Evolutionary conservation across 2,888 invertebrate species (phyloP), one percentile per base, ranked within the genome.

Genomic region (Onthophagus sagittarius): DNA sequence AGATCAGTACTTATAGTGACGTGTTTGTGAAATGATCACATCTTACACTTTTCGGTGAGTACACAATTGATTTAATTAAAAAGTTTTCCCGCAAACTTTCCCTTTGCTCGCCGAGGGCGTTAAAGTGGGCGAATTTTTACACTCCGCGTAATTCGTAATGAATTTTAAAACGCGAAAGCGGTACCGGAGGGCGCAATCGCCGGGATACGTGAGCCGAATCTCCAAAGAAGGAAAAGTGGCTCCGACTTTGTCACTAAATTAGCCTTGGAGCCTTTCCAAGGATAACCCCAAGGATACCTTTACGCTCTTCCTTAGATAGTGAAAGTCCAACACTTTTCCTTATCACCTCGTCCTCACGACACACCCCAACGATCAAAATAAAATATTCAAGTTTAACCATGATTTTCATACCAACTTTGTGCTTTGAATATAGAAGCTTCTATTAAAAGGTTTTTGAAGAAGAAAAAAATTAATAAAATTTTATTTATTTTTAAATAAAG

Each of bases 331-430:
- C 81, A 80, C 82, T 80, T 80, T 79, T 80, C 80, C 83, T 83
- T 82, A 83, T 83, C 83, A 82, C 80, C 79, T 81, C 79, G 79
- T 79, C 78, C 81, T 32, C 67, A 31, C 31, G 67, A n/a, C 32
- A 23, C 81, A 80, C 80, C 82, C 81, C 80, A 82, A 82, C 83
- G 83, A 84, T 84, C 85, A 83, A 84, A 23, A 84, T 84, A 84
- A 85, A 85, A 85, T 84, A 84, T 85, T 84, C 84, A 84, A 82
- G 80, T 81, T 81, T 82, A 53, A 82, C 82, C 84, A 84, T 83
- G 84, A 84, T 84, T 85, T 84, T 84, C 84, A 85, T 83, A 83
- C 82, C 79, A 80, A 79, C 82, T 85, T 82, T 84, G 84, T 84
- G 84, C 83, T 81, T 82, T 82, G 83, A 79, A 81, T 84, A 82